Percentiles rank a stretch among this genome's conserved stretches.
phyloP scores from a whole-genome alignment of 2,888 invertebrate genomes.

The Fragum sueziense region DNA sequence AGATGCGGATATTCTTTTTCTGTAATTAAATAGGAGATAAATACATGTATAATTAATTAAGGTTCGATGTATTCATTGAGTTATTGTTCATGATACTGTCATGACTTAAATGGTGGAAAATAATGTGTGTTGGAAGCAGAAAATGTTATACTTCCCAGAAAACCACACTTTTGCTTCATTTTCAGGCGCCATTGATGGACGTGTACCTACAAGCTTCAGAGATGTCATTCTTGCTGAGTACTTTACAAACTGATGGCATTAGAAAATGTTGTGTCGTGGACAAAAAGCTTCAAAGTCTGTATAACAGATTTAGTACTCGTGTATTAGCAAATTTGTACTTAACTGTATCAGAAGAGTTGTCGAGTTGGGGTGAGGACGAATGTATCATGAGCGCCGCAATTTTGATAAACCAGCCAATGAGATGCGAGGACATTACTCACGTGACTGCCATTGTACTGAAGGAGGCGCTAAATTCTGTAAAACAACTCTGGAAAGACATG shows the following conservation, averaged over 20 bases:
- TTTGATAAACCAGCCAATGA: not conserved
- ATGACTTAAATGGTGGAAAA: too few relatives aligned
- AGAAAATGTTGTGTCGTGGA: not conserved
- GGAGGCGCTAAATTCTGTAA: not conserved
- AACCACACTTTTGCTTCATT: too few relatives aligned
- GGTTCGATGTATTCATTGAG: too few relatives aligned
- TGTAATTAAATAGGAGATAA: too few relatives aligned
- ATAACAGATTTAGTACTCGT: not conserved
- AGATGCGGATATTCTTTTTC: too few relatives aligned
- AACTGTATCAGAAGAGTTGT: not conserved
- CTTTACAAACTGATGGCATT: not conserved
- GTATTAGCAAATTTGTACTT: not conserved
- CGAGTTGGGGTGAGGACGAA: not conserved
- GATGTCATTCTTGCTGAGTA: not conserved
- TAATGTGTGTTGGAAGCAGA: too few relatives aligned
- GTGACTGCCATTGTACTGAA: constrained; percentile 5
- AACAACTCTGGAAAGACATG: not conserved
- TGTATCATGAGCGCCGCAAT: constrained; percentile 1
- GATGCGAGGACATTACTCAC: constrained; percentile 12
- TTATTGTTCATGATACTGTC: too few relatives aligned
- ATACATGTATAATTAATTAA: too few relatives aligned
- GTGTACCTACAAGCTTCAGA: not conserved
- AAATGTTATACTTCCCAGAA: not conserved
- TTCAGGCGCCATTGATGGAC: not conserved
- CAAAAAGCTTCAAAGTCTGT: not conserved